Conservation (phyloP, 1,140 invertebrate species). For the Aethina tumida region DNA sequence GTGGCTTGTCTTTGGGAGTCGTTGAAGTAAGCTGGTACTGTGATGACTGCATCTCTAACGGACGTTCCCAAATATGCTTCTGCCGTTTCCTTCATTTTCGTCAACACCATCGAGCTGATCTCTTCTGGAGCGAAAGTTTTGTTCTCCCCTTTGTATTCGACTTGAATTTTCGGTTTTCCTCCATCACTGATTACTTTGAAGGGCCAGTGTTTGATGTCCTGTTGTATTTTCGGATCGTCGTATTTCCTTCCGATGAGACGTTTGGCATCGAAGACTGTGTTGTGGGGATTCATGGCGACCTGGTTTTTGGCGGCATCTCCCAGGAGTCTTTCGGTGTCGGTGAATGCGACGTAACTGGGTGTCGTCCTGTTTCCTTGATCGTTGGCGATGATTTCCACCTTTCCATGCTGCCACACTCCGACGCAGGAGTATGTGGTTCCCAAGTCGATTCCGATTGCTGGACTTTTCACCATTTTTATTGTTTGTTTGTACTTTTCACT, state of each 20-base stretch:
- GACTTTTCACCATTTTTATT: conserved; percentile 21
- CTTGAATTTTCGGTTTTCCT: conserved; percentile 52
- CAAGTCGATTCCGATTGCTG: conserved; percentile 65
- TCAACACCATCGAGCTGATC: conserved; percentile 64
- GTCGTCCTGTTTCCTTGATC: conserved; percentile 90
- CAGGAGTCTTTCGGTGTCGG: conserved; percentile 66
- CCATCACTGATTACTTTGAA: conserved; percentile 39
- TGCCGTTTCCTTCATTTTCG: conserved; percentile 86
- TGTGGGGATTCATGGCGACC: conserved; percentile 72
- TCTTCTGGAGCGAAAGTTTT: conserved; percentile 23
- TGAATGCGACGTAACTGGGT: conserved; percentile 82
- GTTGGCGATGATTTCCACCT: conserved; percentile 87
- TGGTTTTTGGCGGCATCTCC: conserved; percentile 47
- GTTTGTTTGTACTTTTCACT: too few species aligned
- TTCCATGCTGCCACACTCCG: conserved; percentile 74
- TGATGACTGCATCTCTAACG: conserved; percentile 31
- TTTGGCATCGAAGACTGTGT: conserved; percentile 66
- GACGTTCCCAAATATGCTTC: conserved; percentile 38
- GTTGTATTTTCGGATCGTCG: conserved; percentile 42
- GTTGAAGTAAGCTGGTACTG: conserved; percentile 49
- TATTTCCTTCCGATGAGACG: conserved; percentile 40
- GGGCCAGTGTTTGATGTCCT: conserved; percentile 41
- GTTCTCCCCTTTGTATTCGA: conserved; percentile 59
- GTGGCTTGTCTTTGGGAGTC: conserved; percentile 57
- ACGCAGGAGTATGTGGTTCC: conserved; percentile 76